Evolutionary conservation across 2,888 invertebrate genomes (phyloP), one percentile per base, ranked within the genome.

Genomic region (Aleiodes leptofemur): DNA sequence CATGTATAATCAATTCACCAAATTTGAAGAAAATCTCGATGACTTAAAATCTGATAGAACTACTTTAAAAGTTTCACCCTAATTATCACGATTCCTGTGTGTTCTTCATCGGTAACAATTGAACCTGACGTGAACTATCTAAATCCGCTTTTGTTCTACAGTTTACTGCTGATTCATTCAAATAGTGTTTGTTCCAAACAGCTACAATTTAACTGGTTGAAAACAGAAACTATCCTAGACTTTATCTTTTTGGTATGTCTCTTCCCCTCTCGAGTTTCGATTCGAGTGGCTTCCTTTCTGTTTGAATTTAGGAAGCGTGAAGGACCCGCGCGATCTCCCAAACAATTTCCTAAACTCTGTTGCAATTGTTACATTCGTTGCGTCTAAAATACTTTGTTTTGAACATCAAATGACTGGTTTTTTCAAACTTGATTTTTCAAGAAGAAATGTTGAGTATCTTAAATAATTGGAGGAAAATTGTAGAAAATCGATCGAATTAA

Each of bases 121-220:
- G 23, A 23, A 31, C 31, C 57, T 16, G 29, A 57, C 31, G 57
- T 57, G 13, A 57, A 57, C 43, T 57, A 57, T 13, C 23, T 50
- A 73, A 69, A 75, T 73, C 59, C 73, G 55, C 74, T 71, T 57
- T 61, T 81, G 86, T 83, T 82, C 83, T 84, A 83, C 82, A 83
- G 83, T 86, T 87, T 87, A 87, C 85, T 87, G 87, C 88, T 88
- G 87, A 87, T 88, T 88, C 86, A 86, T 88, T 87, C 87, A 86
- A 88, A 88, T 88, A 87, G 86, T 85, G 86, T 88, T 87, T 87
- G 86, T 85, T 86, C 84, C 82, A 80, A 85, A 87, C 29, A 87
- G 85, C 85, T 83, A 85, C 83, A 83, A 83, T 82, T 83, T 81
- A 83, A 82, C 84, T 68, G 70, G 61, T 74, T 31, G 51, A 55